phyloP scores from a whole-genome alignment of 2,113 vertebrate genomes.

The Tachycineta bicolor region DNA sequence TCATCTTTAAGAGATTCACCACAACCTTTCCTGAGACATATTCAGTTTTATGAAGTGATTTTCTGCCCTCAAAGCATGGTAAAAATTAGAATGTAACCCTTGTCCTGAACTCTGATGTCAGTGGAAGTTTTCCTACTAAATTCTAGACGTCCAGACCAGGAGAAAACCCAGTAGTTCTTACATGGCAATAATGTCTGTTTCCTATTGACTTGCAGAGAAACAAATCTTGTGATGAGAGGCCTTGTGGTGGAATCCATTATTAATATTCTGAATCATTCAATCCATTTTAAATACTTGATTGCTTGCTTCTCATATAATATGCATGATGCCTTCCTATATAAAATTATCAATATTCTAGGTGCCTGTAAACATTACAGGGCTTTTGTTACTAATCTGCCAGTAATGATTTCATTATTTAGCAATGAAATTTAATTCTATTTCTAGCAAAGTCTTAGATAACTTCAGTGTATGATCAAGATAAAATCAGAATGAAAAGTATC shows the following conservation, averaged over 20 bases:
- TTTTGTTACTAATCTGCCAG: conserved; percentile 63
- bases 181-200: neutral
- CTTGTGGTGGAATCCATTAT: neutral
- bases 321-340: conserved; percentile 54
- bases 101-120: neutral
- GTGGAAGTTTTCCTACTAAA: neutral
- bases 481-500: neutral
- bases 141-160: neutral
- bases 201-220: neutral
- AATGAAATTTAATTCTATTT: neutral
- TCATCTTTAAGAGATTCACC: neutral
- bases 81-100: neutral
- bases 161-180: neutral
- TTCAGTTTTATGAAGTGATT: neutral
- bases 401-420: conserved; percentile 53
- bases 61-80: neutral
- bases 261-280: neutral
- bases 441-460: neutral
- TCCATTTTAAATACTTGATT: conserved; percentile 52
- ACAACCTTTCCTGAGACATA: neutral
- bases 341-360: conserved; percentile 18
- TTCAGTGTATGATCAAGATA: neutral
- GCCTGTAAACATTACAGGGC: conserved; percentile 51
- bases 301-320: conserved; percentile 65
- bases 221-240: neutral